A percentile compares a stretch with the other conserved stretches of the same genome.
Conservation (phyloP, 2,888 invertebrate species). For the Apantesis nais region DNA sequence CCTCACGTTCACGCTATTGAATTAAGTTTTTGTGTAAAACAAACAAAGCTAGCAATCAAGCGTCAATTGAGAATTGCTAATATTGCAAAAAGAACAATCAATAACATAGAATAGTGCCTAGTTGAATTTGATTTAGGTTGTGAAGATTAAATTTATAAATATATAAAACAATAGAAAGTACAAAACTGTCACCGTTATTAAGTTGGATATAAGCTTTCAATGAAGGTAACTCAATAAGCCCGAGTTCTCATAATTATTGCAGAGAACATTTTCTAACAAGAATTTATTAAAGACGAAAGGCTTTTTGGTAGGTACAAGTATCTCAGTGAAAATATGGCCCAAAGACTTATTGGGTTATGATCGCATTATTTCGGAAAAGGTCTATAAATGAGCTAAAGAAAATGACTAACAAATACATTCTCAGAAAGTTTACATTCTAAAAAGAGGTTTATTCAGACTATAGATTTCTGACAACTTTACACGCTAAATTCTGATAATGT, state of each 20-base stretch:
- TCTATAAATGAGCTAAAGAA: slow-evolving; percentile 38
- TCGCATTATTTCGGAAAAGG: slow-evolving; percentile 46
- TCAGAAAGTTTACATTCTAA: slow-evolving; percentile 20
- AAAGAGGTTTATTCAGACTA: slow-evolving; percentile 14
- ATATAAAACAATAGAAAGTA: neutral
- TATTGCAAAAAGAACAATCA: neutral
- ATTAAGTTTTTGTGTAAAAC: neutral
- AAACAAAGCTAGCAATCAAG: neutral
- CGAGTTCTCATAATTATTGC: slow-evolving; percentile 43
- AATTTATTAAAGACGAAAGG: slow-evolving; percentile 46
- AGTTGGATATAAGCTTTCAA: slow-evolving; percentile 29
- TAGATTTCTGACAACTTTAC: neutral
- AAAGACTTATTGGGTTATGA: slow-evolving; percentile 46
- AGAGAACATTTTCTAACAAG: slow-evolving; percentile 40
- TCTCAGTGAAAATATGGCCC: slow-evolving; percentile 41
- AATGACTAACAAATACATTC: slow-evolving; percentile 42
- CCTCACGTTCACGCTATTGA: slow-evolving; percentile 2
- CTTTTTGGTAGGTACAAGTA: slow-evolving; percentile 29
- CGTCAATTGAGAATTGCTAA: neutral
- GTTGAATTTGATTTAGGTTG: neutral
- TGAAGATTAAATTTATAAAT: neutral
- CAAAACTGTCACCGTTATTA: slow-evolving; percentile 18
- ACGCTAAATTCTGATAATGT: neutral
- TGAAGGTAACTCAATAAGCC: slow-evolving; percentile 40
- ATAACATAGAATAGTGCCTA: neutral